Evolutionary conservation across 1,140 invertebrate genomes (phyloP).

Genomic region (Drosophila aff.): DNA sequence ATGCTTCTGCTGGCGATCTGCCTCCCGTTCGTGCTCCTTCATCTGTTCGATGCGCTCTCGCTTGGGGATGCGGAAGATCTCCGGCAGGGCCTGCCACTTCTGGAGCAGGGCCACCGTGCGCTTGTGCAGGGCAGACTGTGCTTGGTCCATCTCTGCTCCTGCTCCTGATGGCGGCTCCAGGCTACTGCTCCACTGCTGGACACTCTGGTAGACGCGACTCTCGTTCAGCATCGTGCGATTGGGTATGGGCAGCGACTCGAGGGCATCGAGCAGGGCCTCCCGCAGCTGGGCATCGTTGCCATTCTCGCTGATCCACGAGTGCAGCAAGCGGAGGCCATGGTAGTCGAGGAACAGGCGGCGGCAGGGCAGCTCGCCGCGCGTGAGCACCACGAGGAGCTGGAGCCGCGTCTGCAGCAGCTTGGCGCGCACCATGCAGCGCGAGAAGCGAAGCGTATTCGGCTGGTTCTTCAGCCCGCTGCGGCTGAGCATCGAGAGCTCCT

Average conservation of each 20-base stretch:
- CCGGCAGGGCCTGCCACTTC: slow-evolving; percentile 83
- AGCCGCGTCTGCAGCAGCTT: slow-evolving; percentile 91
- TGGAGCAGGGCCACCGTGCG: slow-evolving; percentile 36
- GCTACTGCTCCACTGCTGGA: slow-evolving; percentile 91
- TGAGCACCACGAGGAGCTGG: slow-evolving; percentile 89
- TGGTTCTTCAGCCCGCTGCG: slow-evolving; percentile 93
- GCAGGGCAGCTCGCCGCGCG: slow-evolving; percentile 91
- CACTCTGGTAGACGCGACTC: slow-evolving; percentile 93
- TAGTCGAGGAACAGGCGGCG: slow-evolving; percentile 97
- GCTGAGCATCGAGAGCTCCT: slow-evolving; percentile 91
- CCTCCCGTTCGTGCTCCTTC: slow-evolving; percentile 96
- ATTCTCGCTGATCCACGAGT: slow-evolving; percentile 93
- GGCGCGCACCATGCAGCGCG: slow-evolving; percentile 95
- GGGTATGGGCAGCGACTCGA: slow-evolving; percentile 94
- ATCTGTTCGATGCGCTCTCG: slow-evolving; percentile 96
- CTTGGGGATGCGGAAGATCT: slow-evolving; percentile 96
- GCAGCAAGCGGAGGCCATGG: slow-evolving; percentile 94
- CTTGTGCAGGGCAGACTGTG: slow-evolving; percentile 1
- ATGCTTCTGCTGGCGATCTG: slow-evolving; percentile 83
- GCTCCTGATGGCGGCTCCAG: slow-evolving; percentile 60
- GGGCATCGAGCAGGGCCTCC: slow-evolving; percentile 91
- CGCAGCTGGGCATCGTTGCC: slow-evolving; percentile 87
- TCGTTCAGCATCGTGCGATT: slow-evolving; percentile 97
- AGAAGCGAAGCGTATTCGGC: slow-evolving; percentile 93
- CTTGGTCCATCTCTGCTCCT: not conserved